A percentile compares a stretch with the other conserved stretches of the same genome.
Evolutionary conservation across 1,140 invertebrate genomes (phyloP).

Genomic region (Aphaenogaster rudis): DNA sequence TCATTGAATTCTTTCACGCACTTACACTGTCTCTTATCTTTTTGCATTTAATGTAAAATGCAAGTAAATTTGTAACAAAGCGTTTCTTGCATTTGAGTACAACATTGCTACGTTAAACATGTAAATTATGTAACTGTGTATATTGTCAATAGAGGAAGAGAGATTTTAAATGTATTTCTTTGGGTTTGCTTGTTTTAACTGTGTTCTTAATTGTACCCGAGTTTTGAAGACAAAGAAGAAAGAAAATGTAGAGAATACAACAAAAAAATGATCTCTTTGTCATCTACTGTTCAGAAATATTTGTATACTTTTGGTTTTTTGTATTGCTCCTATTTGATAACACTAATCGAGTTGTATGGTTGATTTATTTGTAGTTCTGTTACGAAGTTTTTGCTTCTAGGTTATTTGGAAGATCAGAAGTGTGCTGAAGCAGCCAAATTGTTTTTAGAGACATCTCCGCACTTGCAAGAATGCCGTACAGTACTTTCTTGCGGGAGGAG

Average conservation of each 20-base stretch:
- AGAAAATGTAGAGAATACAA: not conserved
- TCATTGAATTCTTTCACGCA: not conserved
- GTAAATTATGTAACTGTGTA: not conserved
- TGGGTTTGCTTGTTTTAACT: not conserved
- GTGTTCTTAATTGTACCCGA: not conserved
- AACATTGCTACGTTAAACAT: not conserved
- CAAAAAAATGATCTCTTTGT: not conserved
- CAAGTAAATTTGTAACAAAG: not conserved
- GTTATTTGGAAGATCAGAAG: slow-evolving; percentile 85
- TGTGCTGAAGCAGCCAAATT: slow-evolving; percentile 83
- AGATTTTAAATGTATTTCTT: not conserved
- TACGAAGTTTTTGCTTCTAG: slow-evolving; percentile 73
- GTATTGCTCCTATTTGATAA: not conserved
- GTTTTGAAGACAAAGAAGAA: not conserved
- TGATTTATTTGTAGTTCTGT: not conserved
- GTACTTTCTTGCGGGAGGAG: slow-evolving; percentile 80
- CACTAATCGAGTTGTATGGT: not conserved
- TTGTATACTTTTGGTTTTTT: not conserved
- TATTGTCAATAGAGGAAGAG: not conserved
- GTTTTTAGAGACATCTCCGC: slow-evolving; percentile 84
- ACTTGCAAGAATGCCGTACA: slow-evolving; percentile 85
- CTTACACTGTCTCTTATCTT: not conserved
- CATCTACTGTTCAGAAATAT: not conserved
- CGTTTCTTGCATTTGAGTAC: not conserved
- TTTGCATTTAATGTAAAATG: not conserved